Evolutionary conservation across 2,113 vertebrate genomes (phyloP).

Genomic region (Sula dactylatra): DNA sequence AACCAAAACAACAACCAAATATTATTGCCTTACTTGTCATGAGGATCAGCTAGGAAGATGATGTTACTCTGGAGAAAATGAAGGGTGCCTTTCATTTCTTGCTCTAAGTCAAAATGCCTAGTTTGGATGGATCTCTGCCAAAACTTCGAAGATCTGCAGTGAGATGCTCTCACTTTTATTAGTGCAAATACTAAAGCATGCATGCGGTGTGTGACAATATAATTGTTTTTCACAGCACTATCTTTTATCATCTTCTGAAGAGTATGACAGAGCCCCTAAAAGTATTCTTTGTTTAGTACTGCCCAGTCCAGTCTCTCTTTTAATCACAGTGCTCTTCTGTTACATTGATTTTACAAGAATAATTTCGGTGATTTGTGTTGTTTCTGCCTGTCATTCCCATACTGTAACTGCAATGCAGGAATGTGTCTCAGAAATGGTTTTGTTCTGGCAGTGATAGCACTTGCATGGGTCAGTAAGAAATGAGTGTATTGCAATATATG

Average conservation of each 20-base stretch:
- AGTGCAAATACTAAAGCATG: background rate
- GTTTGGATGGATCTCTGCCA: background rate
- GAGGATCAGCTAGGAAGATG: background rate
- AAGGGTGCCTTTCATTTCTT: constrained; percentile 16
- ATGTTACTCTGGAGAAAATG: background rate
- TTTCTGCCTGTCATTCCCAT: background rate
- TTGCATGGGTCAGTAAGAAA: background rate
- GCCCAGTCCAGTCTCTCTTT: background rate
- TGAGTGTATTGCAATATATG: background rate
- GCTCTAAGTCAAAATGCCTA: background rate
- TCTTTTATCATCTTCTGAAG: background rate
- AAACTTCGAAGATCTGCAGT: background rate
- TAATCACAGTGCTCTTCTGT: background rate
- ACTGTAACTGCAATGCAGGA: background rate
- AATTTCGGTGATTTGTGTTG: background rate
- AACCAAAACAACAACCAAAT: too few relatives aligned
- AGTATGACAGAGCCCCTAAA: background rate
- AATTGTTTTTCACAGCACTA: background rate
- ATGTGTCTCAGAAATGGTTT: background rate
- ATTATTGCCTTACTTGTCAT: background rate
- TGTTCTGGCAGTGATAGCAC: background rate
- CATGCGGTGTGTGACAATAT: background rate
- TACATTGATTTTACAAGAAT: background rate
- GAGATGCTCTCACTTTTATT: constrained; percentile 2
- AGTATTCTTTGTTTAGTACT: background rate